Evolutionary conservation across 2,888 invertebrate species (phyloP).

Genomic region (Theretra japonica): DNA sequence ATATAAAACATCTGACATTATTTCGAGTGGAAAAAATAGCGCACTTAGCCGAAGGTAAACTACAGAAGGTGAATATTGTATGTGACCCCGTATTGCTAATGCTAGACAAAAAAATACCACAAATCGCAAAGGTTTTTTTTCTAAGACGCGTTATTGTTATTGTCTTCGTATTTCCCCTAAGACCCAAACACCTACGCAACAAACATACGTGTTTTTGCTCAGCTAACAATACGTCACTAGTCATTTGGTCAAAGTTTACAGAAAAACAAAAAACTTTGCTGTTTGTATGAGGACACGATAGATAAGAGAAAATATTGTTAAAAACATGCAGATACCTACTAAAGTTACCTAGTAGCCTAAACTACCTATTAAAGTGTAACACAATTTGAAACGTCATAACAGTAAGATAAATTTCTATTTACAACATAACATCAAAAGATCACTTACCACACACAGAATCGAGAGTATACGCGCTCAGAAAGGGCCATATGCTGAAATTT

Average conservation of each 20-base stretch:
- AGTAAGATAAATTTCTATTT: not conserved
- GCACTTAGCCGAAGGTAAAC: not conserved
- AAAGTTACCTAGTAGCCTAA: too few relatives aligned
- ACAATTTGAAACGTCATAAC: too few relatives aligned
- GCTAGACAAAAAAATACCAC: not conserved
- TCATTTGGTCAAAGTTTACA: not conserved
- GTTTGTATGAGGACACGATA: too few relatives aligned
- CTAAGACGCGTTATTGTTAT: not conserved
- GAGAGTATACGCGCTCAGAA: slow-evolving; percentile 83
- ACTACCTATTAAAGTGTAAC: too few relatives aligned
- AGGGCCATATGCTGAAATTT: slow-evolving; percentile 81
- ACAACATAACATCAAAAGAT: not conserved
- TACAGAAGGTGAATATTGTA: slow-evolving; percentile 13
- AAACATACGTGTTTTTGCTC: not conserved
- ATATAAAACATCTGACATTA: not conserved
- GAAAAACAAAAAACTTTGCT: not conserved
- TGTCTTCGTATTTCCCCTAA: too few relatives aligned
- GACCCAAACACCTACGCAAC: too few relatives aligned
- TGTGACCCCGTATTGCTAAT: not conserved
- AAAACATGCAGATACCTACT: too few relatives aligned
- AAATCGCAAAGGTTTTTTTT: not conserved
- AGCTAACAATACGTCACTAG: not conserved
- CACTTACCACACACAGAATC: slow-evolving; percentile 86
- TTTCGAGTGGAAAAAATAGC: slow-evolving; percentile 4
- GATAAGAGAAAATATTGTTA: too few relatives aligned